Conservation (phyloP, 2,113 vertebrate genomes). For the Glaucomys volans region DNA sequence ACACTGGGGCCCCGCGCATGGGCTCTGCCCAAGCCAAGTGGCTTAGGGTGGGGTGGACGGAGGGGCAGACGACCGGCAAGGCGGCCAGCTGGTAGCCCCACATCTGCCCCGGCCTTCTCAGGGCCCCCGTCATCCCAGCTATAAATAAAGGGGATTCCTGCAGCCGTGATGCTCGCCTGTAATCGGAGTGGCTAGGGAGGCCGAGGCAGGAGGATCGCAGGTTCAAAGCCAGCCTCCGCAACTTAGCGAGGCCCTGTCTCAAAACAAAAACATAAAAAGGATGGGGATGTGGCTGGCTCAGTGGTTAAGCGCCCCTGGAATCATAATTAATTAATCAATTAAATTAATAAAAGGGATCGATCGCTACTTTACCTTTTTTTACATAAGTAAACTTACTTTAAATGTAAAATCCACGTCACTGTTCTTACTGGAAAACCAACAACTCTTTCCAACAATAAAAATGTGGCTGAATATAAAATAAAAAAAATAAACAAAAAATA, state of each 20-base stretch:
- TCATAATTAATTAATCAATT: too few relatives aligned
- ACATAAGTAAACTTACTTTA: background rate
- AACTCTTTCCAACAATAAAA: background rate
- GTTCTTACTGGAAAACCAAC: background rate
- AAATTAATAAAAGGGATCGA: background rate
- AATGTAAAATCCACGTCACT: background rate
- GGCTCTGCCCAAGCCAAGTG: background rate
- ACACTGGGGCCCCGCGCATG: fast-evolving
- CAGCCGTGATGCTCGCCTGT: too few relatives aligned
- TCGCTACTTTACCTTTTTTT: background rate
- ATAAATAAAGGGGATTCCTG: background rate
- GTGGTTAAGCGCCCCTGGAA: too few relatives aligned
- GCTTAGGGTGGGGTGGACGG: background rate
- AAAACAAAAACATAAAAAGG: fast-evolving
- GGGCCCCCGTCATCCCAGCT: background rate
- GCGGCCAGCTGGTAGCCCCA: fast-evolving
- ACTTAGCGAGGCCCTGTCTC: too few relatives aligned
- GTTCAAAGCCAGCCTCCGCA: too few relatives aligned
- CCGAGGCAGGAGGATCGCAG: too few relatives aligned
- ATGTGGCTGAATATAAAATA: background rate
- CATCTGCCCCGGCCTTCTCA: too few relatives aligned
- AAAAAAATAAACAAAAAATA: too few relatives aligned
- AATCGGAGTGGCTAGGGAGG: too few relatives aligned
- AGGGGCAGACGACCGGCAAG: too few relatives aligned
- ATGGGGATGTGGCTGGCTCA: too few relatives aligned